These are phyloP conservation scores for Probaryconus sp. DNA, from an alignment of 1,140 invertebrate species.

Conservation along the genomic window DNA sequence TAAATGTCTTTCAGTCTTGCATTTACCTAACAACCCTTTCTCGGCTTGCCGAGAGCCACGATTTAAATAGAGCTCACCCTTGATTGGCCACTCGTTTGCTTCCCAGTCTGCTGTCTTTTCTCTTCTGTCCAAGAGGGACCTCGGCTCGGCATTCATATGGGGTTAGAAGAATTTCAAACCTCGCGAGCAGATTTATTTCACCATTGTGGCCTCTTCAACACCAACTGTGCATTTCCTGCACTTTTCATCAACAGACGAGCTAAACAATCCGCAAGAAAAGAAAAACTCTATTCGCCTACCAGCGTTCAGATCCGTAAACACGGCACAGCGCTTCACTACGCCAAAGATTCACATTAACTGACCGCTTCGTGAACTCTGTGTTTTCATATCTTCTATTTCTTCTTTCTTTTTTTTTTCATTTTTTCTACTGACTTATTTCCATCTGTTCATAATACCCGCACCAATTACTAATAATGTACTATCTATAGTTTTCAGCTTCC, in stretches of 20 bases:
- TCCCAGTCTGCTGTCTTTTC: constrained; percentile 21
- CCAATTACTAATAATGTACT: constrained; percentile 50
- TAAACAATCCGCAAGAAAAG: constrained; percentile 53
- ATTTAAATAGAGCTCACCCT: constrained; percentile 74
- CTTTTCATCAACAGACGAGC: constrained; percentile 55
- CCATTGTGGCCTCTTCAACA: constrained; percentile 43
- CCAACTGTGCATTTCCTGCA: constrained; percentile 42
- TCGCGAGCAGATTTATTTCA: constrained; percentile 66
- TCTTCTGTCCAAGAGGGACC: neutral
- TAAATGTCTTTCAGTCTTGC: constrained; percentile 75
- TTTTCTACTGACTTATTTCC: constrained; percentile 36
- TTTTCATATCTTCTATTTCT: constrained; percentile 27
- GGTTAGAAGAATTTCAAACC: constrained; percentile 70
- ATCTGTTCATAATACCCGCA: constrained; percentile 35
- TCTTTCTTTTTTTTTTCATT: constrained; percentile 31
- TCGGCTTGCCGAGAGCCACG: constrained; percentile 57
- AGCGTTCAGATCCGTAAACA: constrained; percentile 48
- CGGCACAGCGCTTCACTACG: constrained; percentile 36
- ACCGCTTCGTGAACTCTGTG: constrained; percentile 32
- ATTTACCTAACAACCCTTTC: constrained; percentile 52
- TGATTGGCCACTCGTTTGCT: constrained; percentile 68
- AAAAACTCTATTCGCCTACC: constrained; percentile 58
- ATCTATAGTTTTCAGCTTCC: constrained; percentile 26
- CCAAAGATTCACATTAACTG: constrained; percentile 49
- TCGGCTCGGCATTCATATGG: constrained; percentile 14